Evolutionary conservation across 2,113 vertebrate species (phyloP), one percentile per base, ranked within the genome.

Genomic region (Gopherus flavomarginatus): DNA sequence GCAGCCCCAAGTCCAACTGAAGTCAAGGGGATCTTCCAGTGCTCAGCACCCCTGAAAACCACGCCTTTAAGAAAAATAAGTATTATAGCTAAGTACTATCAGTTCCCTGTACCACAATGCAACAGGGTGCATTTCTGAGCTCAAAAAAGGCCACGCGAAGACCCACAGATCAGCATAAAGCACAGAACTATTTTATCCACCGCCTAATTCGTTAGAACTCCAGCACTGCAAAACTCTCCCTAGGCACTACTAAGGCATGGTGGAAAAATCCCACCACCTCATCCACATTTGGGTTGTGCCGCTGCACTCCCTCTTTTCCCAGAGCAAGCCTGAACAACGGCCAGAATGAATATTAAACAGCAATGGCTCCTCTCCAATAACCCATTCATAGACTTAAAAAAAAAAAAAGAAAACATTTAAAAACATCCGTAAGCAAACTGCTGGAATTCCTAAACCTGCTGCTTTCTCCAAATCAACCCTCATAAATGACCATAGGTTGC

Each of bases 231-330:
- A 95, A 96, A 87, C 92, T 83, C 81, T 94, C 85, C 90, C 90
- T 35, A 24, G 54, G 54, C 56, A 89, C 94, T 96, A 93, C 94
- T 97, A 97, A 91, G 88, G 95, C 94, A 96, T 2, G 93, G 94
- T 97, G 96, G 94, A 97, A 97, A 97, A 97, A 96, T 93, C 96
- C 97, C 96, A 95, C 96, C 96, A 57, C 69, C 90, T 89, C 94
- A 69, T 44, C 94, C 42, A 1, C 87, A 93, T 94, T 95, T 94
- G 96, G 97, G 94, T 91, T 96, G 97, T 0, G 82, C 95, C 95
- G 92, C 96, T 85, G 92, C 94, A 87, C 93, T 95, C 94, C 96
- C 93, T 94, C 93, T 72, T 94, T 84, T 95, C 85, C 96, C 96
- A 96, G 97, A 96, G 97, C 96, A 96, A 97, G 93, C 94, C 95